Conservation (phyloP, 1,140 invertebrate genomes). For the Colletes latitarsis region DNA sequence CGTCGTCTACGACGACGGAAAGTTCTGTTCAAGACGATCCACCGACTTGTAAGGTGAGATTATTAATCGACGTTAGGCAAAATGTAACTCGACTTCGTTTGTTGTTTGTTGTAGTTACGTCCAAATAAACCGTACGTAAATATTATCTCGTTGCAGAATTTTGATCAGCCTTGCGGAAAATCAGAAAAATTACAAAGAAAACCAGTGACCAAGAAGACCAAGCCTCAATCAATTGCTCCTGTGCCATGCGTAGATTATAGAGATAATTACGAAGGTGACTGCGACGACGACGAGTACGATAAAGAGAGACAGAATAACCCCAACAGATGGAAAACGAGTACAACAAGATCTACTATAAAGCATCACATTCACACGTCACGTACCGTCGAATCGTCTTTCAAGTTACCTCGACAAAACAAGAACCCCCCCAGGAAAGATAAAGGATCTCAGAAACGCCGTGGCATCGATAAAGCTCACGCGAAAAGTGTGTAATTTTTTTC, state of each 20-base stretch:
- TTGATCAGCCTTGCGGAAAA: conserved; percentile 73
- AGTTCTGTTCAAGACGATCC: conserved; percentile 84
- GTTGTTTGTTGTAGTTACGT: neutral
- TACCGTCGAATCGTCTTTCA: conserved; percentile 69
- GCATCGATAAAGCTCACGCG: conserved; percentile 69
- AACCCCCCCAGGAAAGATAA: conserved; percentile 77
- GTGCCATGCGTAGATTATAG: conserved; percentile 74
- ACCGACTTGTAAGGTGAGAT: conserved; percentile 53
- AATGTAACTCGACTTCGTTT: no score
- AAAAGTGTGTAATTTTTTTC: conserved; percentile 64
- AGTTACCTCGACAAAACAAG: conserved; percentile 71
- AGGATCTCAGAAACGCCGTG: conserved; percentile 73
- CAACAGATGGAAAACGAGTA: conserved; percentile 77
- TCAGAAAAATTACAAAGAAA: conserved; percentile 77
- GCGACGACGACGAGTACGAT: conserved; percentile 80
- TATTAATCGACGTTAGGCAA: no score
- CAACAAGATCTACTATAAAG: conserved; percentile 69
- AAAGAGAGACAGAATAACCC: conserved; percentile 77
- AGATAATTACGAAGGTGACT: conserved; percentile 80
- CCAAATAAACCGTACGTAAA: neutral
- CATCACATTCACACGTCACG: conserved; percentile 69
- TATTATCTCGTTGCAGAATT: conserved; percentile 53
- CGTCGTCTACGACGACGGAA: conserved; percentile 88
- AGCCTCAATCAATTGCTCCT: conserved; percentile 66
- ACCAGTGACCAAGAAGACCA: conserved; percentile 72